Percentiles rank a stretch among this genome's conserved stretches.
Evolutionary conservation across 1,140 invertebrate genomes (phyloP).

Genomic region (Bactericera cockerelli): DNA sequence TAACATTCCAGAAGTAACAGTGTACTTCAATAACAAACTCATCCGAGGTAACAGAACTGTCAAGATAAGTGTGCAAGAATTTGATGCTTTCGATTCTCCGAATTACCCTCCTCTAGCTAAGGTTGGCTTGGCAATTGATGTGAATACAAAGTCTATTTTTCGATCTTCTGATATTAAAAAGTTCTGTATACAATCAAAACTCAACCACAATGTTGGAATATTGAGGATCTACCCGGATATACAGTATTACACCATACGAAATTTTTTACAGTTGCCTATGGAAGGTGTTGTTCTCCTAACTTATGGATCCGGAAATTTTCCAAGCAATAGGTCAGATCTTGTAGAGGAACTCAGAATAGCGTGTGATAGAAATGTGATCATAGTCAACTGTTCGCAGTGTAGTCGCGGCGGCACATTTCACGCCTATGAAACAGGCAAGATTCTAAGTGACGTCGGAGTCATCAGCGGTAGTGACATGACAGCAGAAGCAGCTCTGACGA

Average conservation of each 20-base stretch:
- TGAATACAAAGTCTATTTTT: conserved; percentile 46
- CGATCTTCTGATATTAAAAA: conserved; percentile 50
- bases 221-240: conserved; percentile 84
- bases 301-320: conserved; percentile 89
- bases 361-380: conserved; percentile 60
- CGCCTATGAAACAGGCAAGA: conserved; percentile 67
- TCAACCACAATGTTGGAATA: conserved; percentile 72
- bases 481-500: conserved; percentile 80
- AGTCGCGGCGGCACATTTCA: conserved; percentile 50
- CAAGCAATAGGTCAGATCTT: conserved; percentile 66
- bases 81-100: conserved; percentile 83
- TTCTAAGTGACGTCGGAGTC: conserved; percentile 48
- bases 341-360: conserved; percentile 57
- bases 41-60: conserved; percentile 81
- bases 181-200: conserved; percentile 57
- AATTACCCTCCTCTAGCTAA: conserved; percentile 72
- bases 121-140: conserved; percentile 55
- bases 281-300: conserved; percentile 81
- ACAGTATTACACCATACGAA: conserved; percentile 53
- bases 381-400: conserved; percentile 91
- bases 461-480: conserved; percentile 90
- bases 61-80: conserved; percentile 61
- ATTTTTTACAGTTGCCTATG: conserved; percentile 69
- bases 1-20: conserved; percentile 82
- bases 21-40: conserved; percentile 79